These are phyloP conservation scores for Melipona bicolor DNA, from an alignment of 2,888 invertebrate genomes.

Conservation along the genomic window DNA sequence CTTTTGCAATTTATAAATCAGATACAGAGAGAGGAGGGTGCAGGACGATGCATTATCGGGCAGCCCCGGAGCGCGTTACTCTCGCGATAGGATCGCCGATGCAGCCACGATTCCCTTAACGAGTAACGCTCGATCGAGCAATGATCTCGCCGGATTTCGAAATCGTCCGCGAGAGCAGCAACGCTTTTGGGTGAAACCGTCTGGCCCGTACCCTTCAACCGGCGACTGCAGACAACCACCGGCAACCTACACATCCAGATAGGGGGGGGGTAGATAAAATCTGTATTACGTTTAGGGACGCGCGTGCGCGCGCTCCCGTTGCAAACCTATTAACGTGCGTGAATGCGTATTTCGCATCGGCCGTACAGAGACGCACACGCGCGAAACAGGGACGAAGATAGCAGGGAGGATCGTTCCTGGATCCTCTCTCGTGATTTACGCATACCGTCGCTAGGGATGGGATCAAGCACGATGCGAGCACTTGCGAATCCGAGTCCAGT, in stretches of 20 bases:
- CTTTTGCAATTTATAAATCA: conserved; percentile 46
- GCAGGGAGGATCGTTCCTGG: conserved; percentile 6
- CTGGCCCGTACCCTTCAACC: conserved; percentile 58
- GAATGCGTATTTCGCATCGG: conserved; percentile 59
- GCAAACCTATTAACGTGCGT: conserved; percentile 74
- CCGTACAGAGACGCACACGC: conserved; percentile 19
- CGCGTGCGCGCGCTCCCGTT: conserved; percentile 33
- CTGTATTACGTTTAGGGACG: conserved; percentile 77
- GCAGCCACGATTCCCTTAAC: conserved; percentile 51
- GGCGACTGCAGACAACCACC: conserved; percentile 12
- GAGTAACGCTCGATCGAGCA: conserved; percentile 55
- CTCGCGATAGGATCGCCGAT: conserved; percentile 48
- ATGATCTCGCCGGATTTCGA: conserved; percentile 65
- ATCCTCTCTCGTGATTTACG: conserved; percentile 65
- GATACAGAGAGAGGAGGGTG: background rate
- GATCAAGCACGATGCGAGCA: too few relatives aligned
- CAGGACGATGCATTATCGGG: conserved; percentile 29
- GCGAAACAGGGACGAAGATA: conserved; percentile 3
- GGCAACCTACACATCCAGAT: too few relatives aligned
- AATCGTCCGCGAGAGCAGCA: conserved; percentile 46
- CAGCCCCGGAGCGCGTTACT: conserved; percentile 38
- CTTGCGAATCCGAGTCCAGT: too few relatives aligned
- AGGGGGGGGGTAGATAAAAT: conserved; percentile 77
- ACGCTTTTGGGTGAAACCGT: conserved; percentile 70
- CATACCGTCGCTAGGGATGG: conserved; percentile 25